A percentile compares a stretch with the other conserved stretches of the same genome.
Conservation (phyloP, 1,140 invertebrate species). For the Drosophila pseudoobscura region DNA sequence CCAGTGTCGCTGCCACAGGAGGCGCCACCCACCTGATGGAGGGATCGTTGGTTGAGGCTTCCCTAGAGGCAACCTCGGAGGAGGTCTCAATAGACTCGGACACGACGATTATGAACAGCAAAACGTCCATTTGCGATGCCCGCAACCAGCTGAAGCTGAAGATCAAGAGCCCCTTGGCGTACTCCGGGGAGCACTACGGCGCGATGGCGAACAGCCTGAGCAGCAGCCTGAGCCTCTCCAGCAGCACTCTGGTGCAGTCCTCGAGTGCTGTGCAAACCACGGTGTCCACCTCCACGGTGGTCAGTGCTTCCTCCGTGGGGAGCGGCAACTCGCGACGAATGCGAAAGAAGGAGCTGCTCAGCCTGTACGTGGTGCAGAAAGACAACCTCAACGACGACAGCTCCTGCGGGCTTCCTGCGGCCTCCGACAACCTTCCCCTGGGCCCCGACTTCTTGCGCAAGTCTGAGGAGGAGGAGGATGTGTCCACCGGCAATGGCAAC, state of each 20-base stretch:
- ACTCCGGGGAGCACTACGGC: slow-evolving; percentile 67
- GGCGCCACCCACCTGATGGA: slow-evolving; percentile 47
- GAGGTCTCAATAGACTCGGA: slow-evolving; percentile 84
- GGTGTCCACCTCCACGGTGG: slow-evolving; percentile 55
- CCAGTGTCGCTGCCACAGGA: slow-evolving; percentile 16
- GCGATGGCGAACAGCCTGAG: slow-evolving; percentile 51
- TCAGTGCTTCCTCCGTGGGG: slow-evolving; percentile 50
- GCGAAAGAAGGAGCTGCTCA: slow-evolving; percentile 94
- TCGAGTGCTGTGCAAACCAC: slow-evolving; percentile 62
- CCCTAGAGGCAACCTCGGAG: slow-evolving; percentile 77
- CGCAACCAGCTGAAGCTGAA: slow-evolving; percentile 94
- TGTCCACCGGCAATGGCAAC: slow-evolving; percentile 85
- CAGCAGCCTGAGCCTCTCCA: slow-evolving; percentile 42
- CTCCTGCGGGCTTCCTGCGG: slow-evolving; percentile 83
- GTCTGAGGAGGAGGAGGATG: slow-evolving; percentile 67
- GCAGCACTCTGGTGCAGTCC: slow-evolving; percentile 46
- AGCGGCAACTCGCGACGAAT: slow-evolving; percentile 88
- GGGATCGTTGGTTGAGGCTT: slow-evolving; percentile 54
- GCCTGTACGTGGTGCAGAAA: slow-evolving; percentile 92
- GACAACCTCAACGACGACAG: slow-evolving; percentile 93
- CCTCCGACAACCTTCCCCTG: slow-evolving; percentile 59
- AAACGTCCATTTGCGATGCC: slow-evolving; percentile 89
- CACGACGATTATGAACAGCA: slow-evolving; percentile 84
- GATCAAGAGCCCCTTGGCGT: slow-evolving; percentile 92
- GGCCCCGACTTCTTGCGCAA: slow-evolving; percentile 58